phyloP scores from a whole-genome alignment of 2,888 invertebrate genomes.

The Zaprionus lineosus region DNA sequence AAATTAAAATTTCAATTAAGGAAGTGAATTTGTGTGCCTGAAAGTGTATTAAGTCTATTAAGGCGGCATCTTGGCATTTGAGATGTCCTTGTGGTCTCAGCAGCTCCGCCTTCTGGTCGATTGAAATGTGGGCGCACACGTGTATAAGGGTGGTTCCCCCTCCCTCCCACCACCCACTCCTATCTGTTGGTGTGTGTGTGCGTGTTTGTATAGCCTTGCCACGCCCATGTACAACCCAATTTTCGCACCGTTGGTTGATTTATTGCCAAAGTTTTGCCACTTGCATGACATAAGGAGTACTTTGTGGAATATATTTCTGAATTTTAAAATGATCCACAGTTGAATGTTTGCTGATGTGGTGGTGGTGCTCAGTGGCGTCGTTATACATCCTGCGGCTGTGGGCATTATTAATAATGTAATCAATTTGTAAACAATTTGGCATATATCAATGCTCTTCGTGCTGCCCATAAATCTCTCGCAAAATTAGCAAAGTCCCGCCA shows the following conservation, averaged over 20 bases:
- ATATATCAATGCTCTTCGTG: conserved; percentile 74
- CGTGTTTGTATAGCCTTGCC: conserved; percentile 4
- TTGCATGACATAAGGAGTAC: conserved; percentile 74
- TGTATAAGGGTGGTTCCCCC: conserved; percentile 18
- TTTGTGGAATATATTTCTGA: conserved; percentile 56
- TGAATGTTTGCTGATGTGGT: background rate
- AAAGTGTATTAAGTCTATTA: conserved; percentile 77
- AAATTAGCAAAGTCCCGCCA: conserved; percentile 67
- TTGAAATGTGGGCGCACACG: conserved; percentile 50
- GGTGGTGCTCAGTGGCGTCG: conserved; percentile 2
- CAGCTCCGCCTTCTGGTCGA: conserved; percentile 19
- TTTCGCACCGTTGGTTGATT: conserved; percentile 66
- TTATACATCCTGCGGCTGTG: conserved; percentile 23
- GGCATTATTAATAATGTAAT: conserved; percentile 76
- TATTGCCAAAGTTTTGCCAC: conserved; percentile 74
- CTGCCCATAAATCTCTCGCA: conserved; percentile 65
- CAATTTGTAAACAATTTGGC: conserved; percentile 77
- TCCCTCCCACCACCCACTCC: no score
- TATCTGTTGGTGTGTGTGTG: conserved; percentile 4
- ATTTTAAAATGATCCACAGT: conserved; percentile 48
- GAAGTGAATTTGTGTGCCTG: conserved; percentile 75
- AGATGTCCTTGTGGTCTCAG: no score
- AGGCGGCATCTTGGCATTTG: conserved; percentile 73
- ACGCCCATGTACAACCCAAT: conserved; percentile 9
- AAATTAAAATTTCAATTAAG: conserved; percentile 79